Base-by-base conservation (phyloP, 1,140 invertebrate species). In the Anagrus nilaparvatae region DNA sequence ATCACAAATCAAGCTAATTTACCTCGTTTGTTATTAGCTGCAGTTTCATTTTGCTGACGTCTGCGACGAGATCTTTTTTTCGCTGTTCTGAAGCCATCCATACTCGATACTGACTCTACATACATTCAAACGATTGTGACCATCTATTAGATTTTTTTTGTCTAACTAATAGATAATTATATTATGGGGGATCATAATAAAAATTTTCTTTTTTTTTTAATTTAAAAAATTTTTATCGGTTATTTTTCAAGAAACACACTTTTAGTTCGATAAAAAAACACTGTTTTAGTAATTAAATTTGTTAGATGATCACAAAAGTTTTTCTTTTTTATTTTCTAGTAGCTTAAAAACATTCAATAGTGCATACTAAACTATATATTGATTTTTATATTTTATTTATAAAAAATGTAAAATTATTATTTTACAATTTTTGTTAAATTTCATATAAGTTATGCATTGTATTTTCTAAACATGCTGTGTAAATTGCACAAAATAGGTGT, bases 41-140 rank as follows among this genome's bases (percentile, higher is more conserved):
- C 63, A n/a, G 67, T 72, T 39, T 53, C 46, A 53, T 63, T 63
- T 54, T 65, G 59, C 44, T 62, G 62, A 46, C 61, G 61, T 32
- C 59, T 56, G 31, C 63, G 55, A 49, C 59, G 50, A 43, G 51
- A 27, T 49, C 66, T 55, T 44, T 61, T 58, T 47, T 64, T 68
- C 32, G 58, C 59, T 39, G 69, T 69, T 68, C 65, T 72, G 61
- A 67, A 55, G 55, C 65, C 66, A 54, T 71, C 77, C 66, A 74
- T 67, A 56, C 72, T 75, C 54, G 69, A 75, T 56, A 75, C 65
- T 43, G 71, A 74, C 37, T 75, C 74, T 74, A 72, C 53, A 58
- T 54, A 65, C 48, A 61, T 43, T 66, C 56, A 65, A 65, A 66
- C 62, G 47, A 59, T 65, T 67, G 67, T 70, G 67, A 70, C 67